Evolutionary conservation across 2,888 invertebrate genomes (phyloP).

Genomic region (Muschampia plurimacula): DNA sequence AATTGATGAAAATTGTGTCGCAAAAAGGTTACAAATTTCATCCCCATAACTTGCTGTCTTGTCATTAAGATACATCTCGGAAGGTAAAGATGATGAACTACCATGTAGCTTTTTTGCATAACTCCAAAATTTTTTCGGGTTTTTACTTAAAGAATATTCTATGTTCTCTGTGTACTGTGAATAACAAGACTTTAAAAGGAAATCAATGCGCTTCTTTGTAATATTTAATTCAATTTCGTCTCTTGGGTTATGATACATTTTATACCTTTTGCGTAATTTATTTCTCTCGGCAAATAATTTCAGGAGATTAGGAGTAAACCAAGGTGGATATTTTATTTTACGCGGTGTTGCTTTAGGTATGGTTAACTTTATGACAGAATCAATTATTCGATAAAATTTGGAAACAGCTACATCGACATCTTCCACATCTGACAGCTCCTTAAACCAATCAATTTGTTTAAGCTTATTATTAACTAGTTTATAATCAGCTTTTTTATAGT

Average conservation of each 20-base stretch:
- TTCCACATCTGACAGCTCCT: not conserved
- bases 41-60: not conserved
- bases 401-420: not conserved
- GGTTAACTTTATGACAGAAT: not conserved
- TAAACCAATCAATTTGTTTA: not conserved
- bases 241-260: not conserved
- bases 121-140: not conserved
- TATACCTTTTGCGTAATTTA: not conserved
- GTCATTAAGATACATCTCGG: not conserved
- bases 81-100: not conserved
- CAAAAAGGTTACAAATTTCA: not conserved
- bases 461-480: not conserved
- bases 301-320: conserved; percentile 1
- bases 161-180: not conserved
- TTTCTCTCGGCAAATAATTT: not conserved
- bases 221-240: not conserved
- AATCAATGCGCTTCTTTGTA: not conserved
- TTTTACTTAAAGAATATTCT: not conserved
- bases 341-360: not conserved
- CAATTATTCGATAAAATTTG: not conserved
- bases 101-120: not conserved
- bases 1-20: not conserved
- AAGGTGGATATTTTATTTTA: not conserved
- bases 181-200: not conserved
- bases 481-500: conserved; percentile 13